Base-by-base conservation (phyloP, 2,113 vertebrate genomes). In the Nyctibius bracteatus region DNA sequence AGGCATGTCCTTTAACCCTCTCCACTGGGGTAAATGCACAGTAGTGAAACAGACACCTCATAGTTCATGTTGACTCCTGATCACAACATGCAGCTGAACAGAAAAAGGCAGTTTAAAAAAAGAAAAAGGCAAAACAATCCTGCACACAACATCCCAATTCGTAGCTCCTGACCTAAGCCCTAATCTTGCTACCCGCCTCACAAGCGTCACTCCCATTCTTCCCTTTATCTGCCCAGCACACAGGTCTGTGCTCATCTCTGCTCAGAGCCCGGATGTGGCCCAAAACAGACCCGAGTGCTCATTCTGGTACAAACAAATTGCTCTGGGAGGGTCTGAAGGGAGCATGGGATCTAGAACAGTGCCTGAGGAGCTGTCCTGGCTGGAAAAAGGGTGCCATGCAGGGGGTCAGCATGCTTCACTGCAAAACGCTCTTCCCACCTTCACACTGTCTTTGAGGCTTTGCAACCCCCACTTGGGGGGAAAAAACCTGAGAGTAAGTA, bases 271-370 rank as follows among this genome's bases (percentile, higher is more conserved):
- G 10, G 9, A 16, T 8, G 24, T 3, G 25, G 44, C 44, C 54
- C 25, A 5, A 7, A 58, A 33, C 31, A 41, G 33, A 10, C 17
- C 24, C 0, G 0, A 35, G 14, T 0, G 18, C 31, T 58, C 20
- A 1, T 12, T 78, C 16, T 3, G 17, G 52, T 24, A 49, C 22
- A 33, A 47, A 41, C 31, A 37, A 17, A 8, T 33, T 25, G 3
- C 33, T 11, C 8, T 2, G 13, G 18, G 8, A 74, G 17, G 6
- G n/a, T 7, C 39, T 24, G n/a, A 62, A 41, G 15, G 49, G 44
- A 62, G 3, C 8, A 19, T 1, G 4, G 25, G 12, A 52, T 10
- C 33, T 15, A 1, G 17, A 19, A 20, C 3, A 3, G 3, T 24
- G 6, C 39, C 33, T 12, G 43, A 28, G n/a, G 12, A 57, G 8